Percentiles rank a stretch among this genome's conserved stretches.
Evolutionary conservation across 2,113 vertebrate species (phyloP).

Genomic region (Pyxicephalus adspersus): DNA sequence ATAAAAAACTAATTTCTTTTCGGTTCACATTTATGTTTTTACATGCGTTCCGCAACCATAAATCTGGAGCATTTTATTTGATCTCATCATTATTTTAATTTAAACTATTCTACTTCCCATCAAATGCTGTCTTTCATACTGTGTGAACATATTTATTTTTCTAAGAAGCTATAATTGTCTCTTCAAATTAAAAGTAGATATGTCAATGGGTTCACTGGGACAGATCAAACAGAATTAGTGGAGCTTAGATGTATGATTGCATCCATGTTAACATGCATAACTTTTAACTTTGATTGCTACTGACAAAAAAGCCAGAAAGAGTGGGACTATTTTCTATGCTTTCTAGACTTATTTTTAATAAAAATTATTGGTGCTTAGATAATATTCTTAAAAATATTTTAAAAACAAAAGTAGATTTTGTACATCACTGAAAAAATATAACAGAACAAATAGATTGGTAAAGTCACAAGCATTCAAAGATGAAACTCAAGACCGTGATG

Average conservation of each 20-base stretch:
- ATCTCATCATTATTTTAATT: slow-evolving; percentile 5
- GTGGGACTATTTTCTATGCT: too few species aligned
- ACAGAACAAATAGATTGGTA: too few species aligned
- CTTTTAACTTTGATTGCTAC: too few species aligned
- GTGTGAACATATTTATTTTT: slow-evolving; percentile 25
- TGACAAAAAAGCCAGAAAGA: too few species aligned
- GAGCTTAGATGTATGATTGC: slow-evolving; percentile 8
- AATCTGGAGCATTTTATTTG: slow-evolving; percentile 10
- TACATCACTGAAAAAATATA: too few species aligned
- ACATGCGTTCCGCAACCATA: not conserved
- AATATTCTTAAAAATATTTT: too few species aligned
- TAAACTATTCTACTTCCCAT: slow-evolving; percentile 4
- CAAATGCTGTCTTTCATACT: slow-evolving; percentile 6
- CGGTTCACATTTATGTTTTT: not conserved
- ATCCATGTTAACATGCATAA: not conserved
- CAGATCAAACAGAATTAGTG: slow-evolving; percentile 22
- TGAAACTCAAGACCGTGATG: too few species aligned
- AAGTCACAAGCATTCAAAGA: too few species aligned
- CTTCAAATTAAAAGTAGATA: slow-evolving; percentile 24
- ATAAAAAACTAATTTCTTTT: too few species aligned
- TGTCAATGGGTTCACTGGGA: slow-evolving; percentile 13
- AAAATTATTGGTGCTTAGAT: too few species aligned
- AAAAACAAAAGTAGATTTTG: too few species aligned
- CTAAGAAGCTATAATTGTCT: slow-evolving; percentile 21
- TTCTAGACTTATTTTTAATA: too few species aligned